phyloP scores from a whole-genome alignment of 2,888 invertebrate genomes.

The Tricholauxania praeusta region DNA sequence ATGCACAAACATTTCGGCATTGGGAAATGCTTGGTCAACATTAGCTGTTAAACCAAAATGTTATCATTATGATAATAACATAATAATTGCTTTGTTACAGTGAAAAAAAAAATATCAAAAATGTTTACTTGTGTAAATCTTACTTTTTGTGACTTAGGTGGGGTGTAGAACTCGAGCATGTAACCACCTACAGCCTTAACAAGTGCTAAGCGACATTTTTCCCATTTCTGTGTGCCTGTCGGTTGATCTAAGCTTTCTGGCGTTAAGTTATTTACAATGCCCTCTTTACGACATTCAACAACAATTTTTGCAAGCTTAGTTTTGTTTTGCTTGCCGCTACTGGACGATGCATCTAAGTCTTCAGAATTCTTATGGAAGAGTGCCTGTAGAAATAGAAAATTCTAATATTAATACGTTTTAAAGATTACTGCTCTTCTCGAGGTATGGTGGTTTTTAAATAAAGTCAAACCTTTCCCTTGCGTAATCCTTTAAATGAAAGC shows the following conservation, averaged over 20 bases:
- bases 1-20: no score
- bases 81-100: neutral
- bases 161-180: conserved; percentile 93
- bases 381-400: conserved; percentile 70
- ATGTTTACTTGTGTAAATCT: no score
- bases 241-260: conserved; percentile 90
- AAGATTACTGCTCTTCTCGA: conserved; percentile 44
- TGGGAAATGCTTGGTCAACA: no score
- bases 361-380: conserved; percentile 85
- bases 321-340: conserved; percentile 80
- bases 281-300: conserved; percentile 94
- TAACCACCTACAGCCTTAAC: conserved; percentile 95
- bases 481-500: conserved; percentile 89
- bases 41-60: neutral
- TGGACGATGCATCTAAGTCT: conserved; percentile 79
- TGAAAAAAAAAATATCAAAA: neutral
- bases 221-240: conserved; percentile 89
- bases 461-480: conserved; percentile 78
- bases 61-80: neutral
- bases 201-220: conserved; percentile 89
- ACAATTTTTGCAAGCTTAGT: conserved; percentile 91
- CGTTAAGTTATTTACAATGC: conserved; percentile 91
- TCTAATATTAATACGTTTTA: conserved; percentile 60
- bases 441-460: neutral
- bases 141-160: conserved; percentile 92